Evolutionary conservation across 2,888 invertebrate genomes (phyloP).

Genomic region (Gonocerus acuteangulatus): DNA sequence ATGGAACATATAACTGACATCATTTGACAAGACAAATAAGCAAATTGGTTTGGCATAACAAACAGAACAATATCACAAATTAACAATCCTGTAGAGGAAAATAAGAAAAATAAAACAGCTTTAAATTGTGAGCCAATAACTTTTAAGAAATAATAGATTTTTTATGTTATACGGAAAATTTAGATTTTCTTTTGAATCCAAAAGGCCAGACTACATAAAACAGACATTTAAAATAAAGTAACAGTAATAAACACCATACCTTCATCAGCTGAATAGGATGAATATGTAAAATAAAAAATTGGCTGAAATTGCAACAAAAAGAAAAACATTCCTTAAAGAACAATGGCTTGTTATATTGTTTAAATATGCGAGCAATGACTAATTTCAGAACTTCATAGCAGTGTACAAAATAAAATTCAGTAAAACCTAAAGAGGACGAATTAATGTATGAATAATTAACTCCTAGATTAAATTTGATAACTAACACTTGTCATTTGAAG

Average conservation of each 20-base stretch:
- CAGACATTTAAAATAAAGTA: neutral
- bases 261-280: slow-evolving; percentile 6
- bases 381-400: too few species aligned
- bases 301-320: slow-evolving; percentile 5
- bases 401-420: neutral
- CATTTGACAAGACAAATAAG: neutral
- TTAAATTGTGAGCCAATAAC: neutral
- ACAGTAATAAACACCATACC: slow-evolving; percentile 12
- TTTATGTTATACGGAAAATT: neutral
- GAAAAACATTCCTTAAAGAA: slow-evolving; percentile 13
- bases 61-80: neutral
- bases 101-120: neutral
- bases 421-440: too few species aligned
- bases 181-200: neutral
- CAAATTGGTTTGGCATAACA: neutral
- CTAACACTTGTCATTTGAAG: too few species aligned
- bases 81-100: neutral
- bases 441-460: too few species aligned
- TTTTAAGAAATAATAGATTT: neutral
- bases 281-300: slow-evolving; percentile 10
- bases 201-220: neutral
- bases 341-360: slow-evolving; percentile 1
- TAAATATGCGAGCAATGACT: too few species aligned
- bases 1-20: neutral
- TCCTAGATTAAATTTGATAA: neutral